Conservation (phyloP, 30 jellyfish, hydroid and myxozoan species). For the Aurelia coerulea region DNA sequence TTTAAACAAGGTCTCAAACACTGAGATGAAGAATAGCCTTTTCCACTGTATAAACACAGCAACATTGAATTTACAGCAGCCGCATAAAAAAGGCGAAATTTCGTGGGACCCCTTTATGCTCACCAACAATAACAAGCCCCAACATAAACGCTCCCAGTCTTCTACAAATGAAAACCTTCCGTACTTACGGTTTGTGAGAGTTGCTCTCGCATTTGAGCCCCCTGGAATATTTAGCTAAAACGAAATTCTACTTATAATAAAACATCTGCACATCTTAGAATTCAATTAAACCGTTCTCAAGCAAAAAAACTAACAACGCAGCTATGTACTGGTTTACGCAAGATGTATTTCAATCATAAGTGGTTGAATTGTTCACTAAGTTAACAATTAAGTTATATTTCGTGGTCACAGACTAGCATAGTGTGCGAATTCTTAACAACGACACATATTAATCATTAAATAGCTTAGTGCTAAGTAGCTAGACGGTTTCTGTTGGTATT, state of each 20-base stretch:
- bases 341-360: not conserved
- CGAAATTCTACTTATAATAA: not conserved
- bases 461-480: not conserved
- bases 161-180: no score
- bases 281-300: not conserved
- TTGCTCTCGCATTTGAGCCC: not conserved
- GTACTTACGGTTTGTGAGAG: not conserved
- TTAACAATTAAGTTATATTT: slow-evolving; percentile 1
- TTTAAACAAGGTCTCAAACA: no score
- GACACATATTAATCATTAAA: not conserved
- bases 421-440: not conserved
- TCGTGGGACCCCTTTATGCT: no score
- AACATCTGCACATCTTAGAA: not conserved
- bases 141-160: no score
- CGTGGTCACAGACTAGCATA: slow-evolving; percentile 6
- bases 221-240: not conserved
- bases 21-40: no score
- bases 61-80: no score
- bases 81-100: no score
- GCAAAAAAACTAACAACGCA: not conserved
- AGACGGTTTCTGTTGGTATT: no score
- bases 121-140: no score
- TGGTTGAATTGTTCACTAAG: not conserved
- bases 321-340: not conserved
- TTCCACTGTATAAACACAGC: no score